Base-by-base conservation (phyloP, 2,113 vertebrate species). In the Nesogale talazaci region DNA sequence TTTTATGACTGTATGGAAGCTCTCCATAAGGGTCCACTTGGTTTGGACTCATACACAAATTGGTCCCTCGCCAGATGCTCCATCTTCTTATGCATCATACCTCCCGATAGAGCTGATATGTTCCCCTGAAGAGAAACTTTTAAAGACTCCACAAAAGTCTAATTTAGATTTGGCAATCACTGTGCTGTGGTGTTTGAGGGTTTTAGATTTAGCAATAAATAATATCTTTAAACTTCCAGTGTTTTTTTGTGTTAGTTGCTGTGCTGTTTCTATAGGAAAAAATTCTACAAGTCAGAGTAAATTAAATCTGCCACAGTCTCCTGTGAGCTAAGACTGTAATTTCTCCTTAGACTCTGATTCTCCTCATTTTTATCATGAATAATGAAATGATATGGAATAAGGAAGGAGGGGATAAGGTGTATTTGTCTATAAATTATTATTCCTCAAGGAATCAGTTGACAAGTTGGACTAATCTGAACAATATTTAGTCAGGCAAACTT, bases 111-210 rank as follows among this genome's bases (percentile, higher is more conserved):
- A 97, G 88, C 83, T 97, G 89, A 97, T 98, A 98, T 97, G 91
- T 97, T 97, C 95, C 97, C 97, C 96, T 38, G 31, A 97, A 97
- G 97, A 97, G 90, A 95, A 96, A 92, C 89, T 94, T 93, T 96
- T 83, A 63, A 95, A 95, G 20, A 86, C 38, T 65, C 59, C 76
- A 65, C 63, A 90, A 86, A 90, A 88, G 94, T 97, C 95, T 97
- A 95, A 97, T 98, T 98, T 97, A 97, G 85, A 97, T 97, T 97
- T 98, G 98, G 96, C 97, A 96, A 93, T 97, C 96, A 94, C 96
- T 97, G 42, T 89, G 86, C 76, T 95, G 95, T 97, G 96, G 88
- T 87, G 4, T 96, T 85, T 92, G 94, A 98, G 97, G 97, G 96
- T 98, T 98, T 98, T 96, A 96, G 97, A 97, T 96, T 6, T 52